Evolutionary conservation across 1,140 invertebrate species (phyloP).

Genomic region (Laodelphax striatellus): DNA sequence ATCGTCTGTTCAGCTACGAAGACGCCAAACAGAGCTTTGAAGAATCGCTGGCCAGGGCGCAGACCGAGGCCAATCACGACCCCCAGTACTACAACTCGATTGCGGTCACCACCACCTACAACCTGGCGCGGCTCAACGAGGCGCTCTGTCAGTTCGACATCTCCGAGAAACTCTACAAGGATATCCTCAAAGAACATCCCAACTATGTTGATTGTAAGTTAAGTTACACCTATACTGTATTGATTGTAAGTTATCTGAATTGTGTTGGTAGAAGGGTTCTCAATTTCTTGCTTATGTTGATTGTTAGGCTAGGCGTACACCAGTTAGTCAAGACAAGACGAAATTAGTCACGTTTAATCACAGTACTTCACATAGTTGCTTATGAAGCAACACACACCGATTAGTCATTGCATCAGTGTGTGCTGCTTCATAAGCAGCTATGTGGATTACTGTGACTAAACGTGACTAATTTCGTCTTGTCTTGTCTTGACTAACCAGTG

Average conservation of each 20-base stretch:
- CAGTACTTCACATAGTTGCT: too few species aligned
- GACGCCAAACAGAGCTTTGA: constrained; percentile 79
- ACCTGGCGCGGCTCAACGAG: constrained; percentile 88
- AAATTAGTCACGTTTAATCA: too few species aligned
- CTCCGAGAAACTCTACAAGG: constrained; percentile 95
- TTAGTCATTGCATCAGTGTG: too few species aligned
- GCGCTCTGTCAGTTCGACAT: constrained; percentile 86
- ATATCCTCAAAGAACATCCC: constrained; percentile 93
- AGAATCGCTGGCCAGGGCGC: constrained; percentile 70
- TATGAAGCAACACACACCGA: too few species aligned
- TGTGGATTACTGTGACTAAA: too few species aligned
- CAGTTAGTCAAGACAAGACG: too few species aligned
- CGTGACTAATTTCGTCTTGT: too few species aligned
- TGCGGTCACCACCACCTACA: constrained; percentile 93
- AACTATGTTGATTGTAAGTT: constrained; percentile 96
- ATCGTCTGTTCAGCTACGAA: constrained; percentile 70
- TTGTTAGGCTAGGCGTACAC: too few species aligned
- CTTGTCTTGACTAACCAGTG: too few species aligned
- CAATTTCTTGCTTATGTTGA: too few species aligned
- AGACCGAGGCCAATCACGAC: constrained; percentile 71
- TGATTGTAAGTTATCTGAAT: constrained; percentile 5
- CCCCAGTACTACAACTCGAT: constrained; percentile 94
- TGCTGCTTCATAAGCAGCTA: too few species aligned
- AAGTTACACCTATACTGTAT: constrained; percentile 19
- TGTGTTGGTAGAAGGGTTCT: too few species aligned